phyloP scores from a whole-genome alignment of 2,113 vertebrate genomes.

The Odontophorus gujanensis region DNA sequence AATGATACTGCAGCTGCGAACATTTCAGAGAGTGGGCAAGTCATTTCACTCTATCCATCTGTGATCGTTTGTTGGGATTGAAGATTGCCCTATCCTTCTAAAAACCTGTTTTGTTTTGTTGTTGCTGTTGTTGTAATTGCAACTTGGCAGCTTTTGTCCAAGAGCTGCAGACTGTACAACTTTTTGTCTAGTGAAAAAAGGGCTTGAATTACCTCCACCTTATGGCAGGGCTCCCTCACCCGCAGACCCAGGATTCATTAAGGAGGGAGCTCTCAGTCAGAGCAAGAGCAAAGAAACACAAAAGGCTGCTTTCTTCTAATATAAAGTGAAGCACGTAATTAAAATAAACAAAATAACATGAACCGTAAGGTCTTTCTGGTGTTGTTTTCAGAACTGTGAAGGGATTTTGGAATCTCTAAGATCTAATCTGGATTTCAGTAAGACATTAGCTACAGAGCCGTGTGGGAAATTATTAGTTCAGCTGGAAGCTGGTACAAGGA shows the following conservation, averaged over 20 bases:
- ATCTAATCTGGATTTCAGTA: not conserved
- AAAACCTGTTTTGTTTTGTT: not conserved
- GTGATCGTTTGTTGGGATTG: not conserved
- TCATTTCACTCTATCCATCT: not conserved
- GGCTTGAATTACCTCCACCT: not conserved
- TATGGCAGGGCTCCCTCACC: not conserved
- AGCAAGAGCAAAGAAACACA: not conserved
- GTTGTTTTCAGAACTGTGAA: slow-evolving; percentile 10
- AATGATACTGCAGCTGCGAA: not conserved
- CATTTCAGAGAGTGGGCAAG: no score
- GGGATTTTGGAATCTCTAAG: not conserved
- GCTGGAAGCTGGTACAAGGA: not conserved
- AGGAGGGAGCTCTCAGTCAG: not conserved
- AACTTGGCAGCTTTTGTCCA: not conserved
- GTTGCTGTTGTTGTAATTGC: not conserved
- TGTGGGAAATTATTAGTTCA: not conserved
- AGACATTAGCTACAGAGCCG: not conserved
- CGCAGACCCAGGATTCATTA: not conserved
- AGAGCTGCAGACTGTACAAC: not conserved
- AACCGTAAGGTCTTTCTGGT: not conserved
- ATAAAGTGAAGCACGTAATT: not conserved
- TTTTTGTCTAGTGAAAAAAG: not conserved
- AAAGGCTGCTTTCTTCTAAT: not conserved
- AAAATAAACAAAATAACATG: not conserved
- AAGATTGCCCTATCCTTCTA: not conserved